phyloP scores from a whole-genome alignment of 2,797 vertebrate species.

The Diceros bicornis region DNA sequence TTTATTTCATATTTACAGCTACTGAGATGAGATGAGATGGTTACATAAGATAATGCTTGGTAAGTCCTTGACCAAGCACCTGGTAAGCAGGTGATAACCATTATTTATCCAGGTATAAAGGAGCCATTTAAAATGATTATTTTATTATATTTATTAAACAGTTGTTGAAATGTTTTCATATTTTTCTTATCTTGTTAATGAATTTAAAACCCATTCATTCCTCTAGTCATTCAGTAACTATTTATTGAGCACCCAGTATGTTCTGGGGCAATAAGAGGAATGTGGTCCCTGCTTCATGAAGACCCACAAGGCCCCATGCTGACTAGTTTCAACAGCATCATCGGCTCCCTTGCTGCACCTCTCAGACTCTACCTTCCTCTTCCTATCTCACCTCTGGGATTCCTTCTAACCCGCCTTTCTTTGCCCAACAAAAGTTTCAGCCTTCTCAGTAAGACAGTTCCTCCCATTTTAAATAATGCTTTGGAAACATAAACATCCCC shows the following conservation, averaged over 20 bases:
- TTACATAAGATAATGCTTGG: neutral
- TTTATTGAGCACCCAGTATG: neutral
- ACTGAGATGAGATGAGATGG: neutral
- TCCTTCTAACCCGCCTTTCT: neutral
- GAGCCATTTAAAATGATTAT: neutral
- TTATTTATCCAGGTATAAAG: neutral
- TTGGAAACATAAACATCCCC: neutral
- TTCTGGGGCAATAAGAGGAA: neutral
- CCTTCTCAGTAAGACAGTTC: neutral
- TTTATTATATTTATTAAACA: neutral
- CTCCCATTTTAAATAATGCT: constrained; percentile 21
- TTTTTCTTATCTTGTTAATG: too few relatives aligned
- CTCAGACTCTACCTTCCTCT: neutral
- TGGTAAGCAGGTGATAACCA: neutral
- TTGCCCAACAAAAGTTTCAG: neutral
- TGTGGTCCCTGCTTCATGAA: neutral
- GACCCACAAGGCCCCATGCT: fast-evolving
- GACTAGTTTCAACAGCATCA: neutral
- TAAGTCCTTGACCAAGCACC: neutral
- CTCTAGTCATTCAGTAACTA: neutral
- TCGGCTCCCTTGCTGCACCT: neutral
- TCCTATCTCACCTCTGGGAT: neutral
- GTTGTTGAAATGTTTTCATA: too few relatives aligned
- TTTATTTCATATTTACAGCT: neutral
- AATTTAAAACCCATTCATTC: neutral